phyloP scores from a whole-genome alignment of 2,113 vertebrate species.

The Cavia porcellus region DNA sequence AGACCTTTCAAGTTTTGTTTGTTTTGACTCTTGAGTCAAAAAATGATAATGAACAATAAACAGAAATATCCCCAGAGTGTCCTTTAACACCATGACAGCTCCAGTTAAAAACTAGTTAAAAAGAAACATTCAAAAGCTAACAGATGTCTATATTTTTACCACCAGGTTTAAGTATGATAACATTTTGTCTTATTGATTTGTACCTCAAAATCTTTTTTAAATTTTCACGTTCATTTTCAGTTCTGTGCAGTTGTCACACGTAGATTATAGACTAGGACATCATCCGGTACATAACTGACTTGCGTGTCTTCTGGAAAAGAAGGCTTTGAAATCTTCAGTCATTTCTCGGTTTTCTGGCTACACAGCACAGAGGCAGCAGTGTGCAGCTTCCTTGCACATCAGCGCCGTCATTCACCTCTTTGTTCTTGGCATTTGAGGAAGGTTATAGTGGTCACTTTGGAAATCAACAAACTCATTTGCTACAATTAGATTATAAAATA shows the following conservation, averaged over 20 bases:
- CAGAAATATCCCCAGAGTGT: neutral
- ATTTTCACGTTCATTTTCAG: neutral
- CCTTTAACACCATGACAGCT: neutral
- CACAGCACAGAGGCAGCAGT: neutral
- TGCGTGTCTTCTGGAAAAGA: neutral
- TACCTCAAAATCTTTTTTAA: neutral
- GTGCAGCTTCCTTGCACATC: neutral
- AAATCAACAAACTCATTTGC: neutral
- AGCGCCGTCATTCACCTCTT: neutral
- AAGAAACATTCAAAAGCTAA: neutral
- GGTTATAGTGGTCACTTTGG: neutral
- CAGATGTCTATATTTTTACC: neutral
- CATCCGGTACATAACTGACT: neutral
- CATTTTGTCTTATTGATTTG: neutral
- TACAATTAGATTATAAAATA: neutral
- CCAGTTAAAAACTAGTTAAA: neutral
- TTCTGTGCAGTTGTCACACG: neutral
- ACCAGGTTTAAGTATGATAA: neutral
- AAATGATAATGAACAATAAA: neutral
- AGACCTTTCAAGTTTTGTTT: neutral
- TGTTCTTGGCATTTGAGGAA: neutral
- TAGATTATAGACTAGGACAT: neutral
- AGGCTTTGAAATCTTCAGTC: neutral
- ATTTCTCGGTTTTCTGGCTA: neutral
- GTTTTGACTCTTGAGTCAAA: neutral